These are phyloP conservation scores for Elephas maximus DNA, from an alignment of 2,113 vertebrate genomes.

Conservation along the genomic window DNA sequence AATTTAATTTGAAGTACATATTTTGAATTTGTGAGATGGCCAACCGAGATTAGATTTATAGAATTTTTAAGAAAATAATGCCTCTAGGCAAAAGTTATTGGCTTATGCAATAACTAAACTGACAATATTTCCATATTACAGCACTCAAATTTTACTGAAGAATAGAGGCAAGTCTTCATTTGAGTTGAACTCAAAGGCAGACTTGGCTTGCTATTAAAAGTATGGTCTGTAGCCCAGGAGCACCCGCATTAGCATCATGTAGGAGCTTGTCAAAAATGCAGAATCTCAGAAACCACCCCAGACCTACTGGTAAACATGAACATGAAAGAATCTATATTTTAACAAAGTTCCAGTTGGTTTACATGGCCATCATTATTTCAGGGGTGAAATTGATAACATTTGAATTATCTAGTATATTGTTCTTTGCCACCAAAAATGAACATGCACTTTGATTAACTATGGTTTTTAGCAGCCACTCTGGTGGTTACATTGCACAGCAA, in stretches of 20 bases:
- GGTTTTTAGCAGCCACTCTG: not conserved
- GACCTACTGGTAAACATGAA: not conserved
- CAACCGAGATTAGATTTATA: not conserved
- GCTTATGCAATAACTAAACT: not conserved
- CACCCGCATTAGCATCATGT: too few relatives aligned
- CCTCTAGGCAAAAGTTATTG: not conserved
- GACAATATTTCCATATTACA: not conserved
- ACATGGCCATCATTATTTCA: not conserved
- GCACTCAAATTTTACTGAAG: not conserved
- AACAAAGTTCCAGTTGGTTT: not conserved
- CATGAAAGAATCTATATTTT: not conserved
- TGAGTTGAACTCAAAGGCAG: not conserved
- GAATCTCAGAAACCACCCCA: not conserved
- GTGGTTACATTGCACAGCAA: not conserved
- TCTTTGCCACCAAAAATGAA: not conserved
- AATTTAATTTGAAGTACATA: not conserved
- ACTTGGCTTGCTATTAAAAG: not conserved
- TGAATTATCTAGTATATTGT: not conserved
- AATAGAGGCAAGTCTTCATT: not conserved
- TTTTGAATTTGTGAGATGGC: not conserved
- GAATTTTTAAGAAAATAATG: not conserved
- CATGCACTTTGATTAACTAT: not conserved
- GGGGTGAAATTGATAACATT: not conserved
- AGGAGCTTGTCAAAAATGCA: not conserved
- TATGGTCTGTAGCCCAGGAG: accelerated